phyloP scores from a whole-genome alignment of 2,797 vertebrate genomes.

The Acanthurus leucopareius region DNA sequence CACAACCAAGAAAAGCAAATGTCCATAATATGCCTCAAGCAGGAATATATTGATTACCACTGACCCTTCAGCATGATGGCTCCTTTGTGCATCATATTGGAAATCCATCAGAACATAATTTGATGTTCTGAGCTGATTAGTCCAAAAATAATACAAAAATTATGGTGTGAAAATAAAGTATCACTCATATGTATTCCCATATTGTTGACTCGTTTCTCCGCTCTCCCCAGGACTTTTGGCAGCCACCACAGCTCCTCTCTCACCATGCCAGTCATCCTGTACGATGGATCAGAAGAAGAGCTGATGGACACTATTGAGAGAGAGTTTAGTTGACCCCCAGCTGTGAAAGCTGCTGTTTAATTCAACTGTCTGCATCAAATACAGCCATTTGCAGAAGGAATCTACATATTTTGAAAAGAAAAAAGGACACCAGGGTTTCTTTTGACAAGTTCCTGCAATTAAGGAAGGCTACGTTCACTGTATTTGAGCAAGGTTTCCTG shows the following conservation, averaged over 20 bases:
- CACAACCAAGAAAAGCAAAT: background rate
- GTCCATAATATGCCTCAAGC: too few relatives aligned
- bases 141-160: background rate
- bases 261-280: slow-evolving; percentile 75
- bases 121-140: background rate
- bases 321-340: slow-evolving; percentile 82
- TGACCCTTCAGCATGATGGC: background rate
- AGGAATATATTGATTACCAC: background rate
- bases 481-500: slow-evolving; percentile 24
- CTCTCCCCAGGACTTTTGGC: slow-evolving; percentile 65
- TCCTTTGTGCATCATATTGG: background rate
- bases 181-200: background rate
- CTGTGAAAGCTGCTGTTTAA: slow-evolving; percentile 14
- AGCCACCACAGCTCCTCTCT: slow-evolving; percentile 61
- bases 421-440: slow-evolving; percentile 36
- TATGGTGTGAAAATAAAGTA: background rate
- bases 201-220: slow-evolving; percentile 28
- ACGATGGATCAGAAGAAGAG: slow-evolving; percentile 86
- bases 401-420: background rate
- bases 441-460: slow-evolving; percentile 41
- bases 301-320: slow-evolving; percentile 88
- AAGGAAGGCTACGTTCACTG: slow-evolving; percentile 21
- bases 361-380: background rate
- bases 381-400: background rate
- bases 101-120: background rate